Evolutionary conservation across 92 coral and sea anemone genomes (phyloP), one percentile per base, ranked within the genome.

Genomic region (Plumapathes pennacea): DNA sequence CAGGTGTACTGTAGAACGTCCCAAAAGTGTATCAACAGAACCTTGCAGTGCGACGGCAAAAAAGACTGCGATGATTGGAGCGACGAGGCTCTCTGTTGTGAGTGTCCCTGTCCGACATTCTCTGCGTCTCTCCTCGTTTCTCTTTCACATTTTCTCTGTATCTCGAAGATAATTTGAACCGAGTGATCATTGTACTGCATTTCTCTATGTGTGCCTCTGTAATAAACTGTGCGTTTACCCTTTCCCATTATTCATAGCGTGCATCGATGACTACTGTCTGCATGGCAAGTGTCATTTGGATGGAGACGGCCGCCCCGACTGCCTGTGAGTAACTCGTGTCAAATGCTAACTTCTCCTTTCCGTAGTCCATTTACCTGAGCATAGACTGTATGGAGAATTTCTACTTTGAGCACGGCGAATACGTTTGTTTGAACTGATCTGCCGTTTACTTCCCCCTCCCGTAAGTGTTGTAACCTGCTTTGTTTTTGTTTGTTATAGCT

Each of bases 21-120:
- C 12, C 36, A 38, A 46, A 57, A 50, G 41, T 87, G 96, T 27
- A 50, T 87, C 29, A 73, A 82, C 76, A 82, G 64, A 63, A 72
- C 89, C 3, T 30, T 82, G 23, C 96, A 85, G 77, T 94, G 99
- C 24, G 46, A 94, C 56, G 77, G 77, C 20, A 48, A 32, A 32
- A 29, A 27, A 20, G 90, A 94, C 36, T 94, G 99, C 40, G 25
- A 28, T 0, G 99, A 94, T 51, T 64, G 63, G 37, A 86, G 89
- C 40, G 99, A 94, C 32, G 99, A 94, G 51, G 57, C 72, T 0
- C 84, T 76, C 29, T 94, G 99, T 31, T 42, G 82, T 60, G 85
- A 71, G 69, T 10, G 60, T 48, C 19, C 32, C 20, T 15, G 30
- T 57, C 18, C 10, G n/a, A n/a, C n/a, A n/a, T n/a, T n/a, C n/a